Conservation (phyloP, 1,140 invertebrate species). For the Lasaia peninsularis region DNA sequence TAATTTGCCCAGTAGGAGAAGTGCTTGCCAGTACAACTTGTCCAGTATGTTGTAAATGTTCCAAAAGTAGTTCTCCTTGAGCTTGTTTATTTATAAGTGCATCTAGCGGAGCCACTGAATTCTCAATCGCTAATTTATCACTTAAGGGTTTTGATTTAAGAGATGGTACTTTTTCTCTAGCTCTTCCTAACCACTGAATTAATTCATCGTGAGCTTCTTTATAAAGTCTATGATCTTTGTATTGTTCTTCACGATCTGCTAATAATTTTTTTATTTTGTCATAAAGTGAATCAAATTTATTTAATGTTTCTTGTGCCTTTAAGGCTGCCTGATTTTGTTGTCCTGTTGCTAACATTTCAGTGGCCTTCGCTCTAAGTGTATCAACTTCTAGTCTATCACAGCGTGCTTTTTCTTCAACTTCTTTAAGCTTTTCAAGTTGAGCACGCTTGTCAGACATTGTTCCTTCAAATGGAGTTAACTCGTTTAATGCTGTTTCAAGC, state of each 20-base stretch:
- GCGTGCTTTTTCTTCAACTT: slow-evolving; percentile 91
- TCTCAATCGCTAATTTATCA: slow-evolving; percentile 92
- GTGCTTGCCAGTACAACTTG: slow-evolving; percentile 91
- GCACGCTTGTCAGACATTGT: slow-evolving; percentile 90
- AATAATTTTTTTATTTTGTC: slow-evolving; percentile 86
- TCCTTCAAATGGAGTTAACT: slow-evolving; percentile 86
- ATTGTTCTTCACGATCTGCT: slow-evolving; percentile 89
- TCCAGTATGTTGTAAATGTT: slow-evolving; percentile 90
- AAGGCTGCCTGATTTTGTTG: slow-evolving; percentile 89
- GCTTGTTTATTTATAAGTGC: slow-evolving; percentile 92
- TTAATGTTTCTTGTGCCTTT: slow-evolving; percentile 90
- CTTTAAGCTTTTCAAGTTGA: slow-evolving; percentile 91
- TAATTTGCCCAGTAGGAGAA: slow-evolving; percentile 86
- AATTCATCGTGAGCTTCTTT: slow-evolving; percentile 94
- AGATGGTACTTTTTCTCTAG: slow-evolving; percentile 92
- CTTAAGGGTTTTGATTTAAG: slow-evolving; percentile 90
- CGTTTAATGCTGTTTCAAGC: slow-evolving; percentile 84
- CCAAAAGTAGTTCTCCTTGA: slow-evolving; percentile 91
- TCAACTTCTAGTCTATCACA: slow-evolving; percentile 96
- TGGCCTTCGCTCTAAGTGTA: slow-evolving; percentile 89
- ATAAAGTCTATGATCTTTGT: slow-evolving; percentile 90
- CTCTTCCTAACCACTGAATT: slow-evolving; percentile 88
- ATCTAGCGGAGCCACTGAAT: slow-evolving; percentile 90
- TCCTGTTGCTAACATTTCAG: slow-evolving; percentile 91
- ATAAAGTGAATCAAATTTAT: slow-evolving; percentile 86